phyloP scores from a whole-genome alignment of 1,140 invertebrate species.

The Tribolium castaneum region DNA sequence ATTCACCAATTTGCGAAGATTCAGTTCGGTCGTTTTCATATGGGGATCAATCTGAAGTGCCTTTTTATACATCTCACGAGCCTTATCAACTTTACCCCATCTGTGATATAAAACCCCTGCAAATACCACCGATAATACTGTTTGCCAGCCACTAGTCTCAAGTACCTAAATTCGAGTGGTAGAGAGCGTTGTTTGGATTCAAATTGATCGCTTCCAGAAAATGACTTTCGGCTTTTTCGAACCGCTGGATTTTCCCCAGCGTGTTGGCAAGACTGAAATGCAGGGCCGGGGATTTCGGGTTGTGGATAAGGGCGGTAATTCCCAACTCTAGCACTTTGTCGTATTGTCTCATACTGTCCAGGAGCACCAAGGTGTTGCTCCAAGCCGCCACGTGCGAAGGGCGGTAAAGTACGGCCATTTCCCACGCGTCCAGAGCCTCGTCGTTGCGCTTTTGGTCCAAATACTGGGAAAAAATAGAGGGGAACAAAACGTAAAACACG shows the following conservation, averaged over 20 bases:
- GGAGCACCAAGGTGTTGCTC: constrained; percentile 90
- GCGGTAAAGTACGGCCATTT: constrained; percentile 81
- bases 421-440: constrained; percentile 77
- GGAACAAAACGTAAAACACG: neutral
- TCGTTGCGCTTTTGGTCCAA: constrained; percentile 68
- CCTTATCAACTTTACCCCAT: constrained; percentile 84
- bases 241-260: constrained; percentile 83
- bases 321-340: constrained; percentile 78
- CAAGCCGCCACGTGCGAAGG: constrained; percentile 86
- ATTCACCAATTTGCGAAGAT: constrained; percentile 69
- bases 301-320: constrained; percentile 72
- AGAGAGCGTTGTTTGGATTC: constrained; percentile 76
- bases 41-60: constrained; percentile 80
- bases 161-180: constrained; percentile 87
- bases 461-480: constrained; percentile 65
- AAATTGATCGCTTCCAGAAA: constrained; percentile 81
- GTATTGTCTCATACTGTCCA: constrained; percentile 83
- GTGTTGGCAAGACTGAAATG: constrained; percentile 91
- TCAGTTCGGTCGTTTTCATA: constrained; percentile 73
- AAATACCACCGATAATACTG: constrained; percentile 55
- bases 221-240: constrained; percentile 81
- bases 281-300: constrained; percentile 79
- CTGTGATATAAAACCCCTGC: constrained; percentile 92
- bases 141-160: constrained; percentile 47
- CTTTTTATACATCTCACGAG: constrained; percentile 79